Evolutionary conservation across 2,797 vertebrate species (phyloP).

Genomic region (Pipistrellus nathusii): DNA sequence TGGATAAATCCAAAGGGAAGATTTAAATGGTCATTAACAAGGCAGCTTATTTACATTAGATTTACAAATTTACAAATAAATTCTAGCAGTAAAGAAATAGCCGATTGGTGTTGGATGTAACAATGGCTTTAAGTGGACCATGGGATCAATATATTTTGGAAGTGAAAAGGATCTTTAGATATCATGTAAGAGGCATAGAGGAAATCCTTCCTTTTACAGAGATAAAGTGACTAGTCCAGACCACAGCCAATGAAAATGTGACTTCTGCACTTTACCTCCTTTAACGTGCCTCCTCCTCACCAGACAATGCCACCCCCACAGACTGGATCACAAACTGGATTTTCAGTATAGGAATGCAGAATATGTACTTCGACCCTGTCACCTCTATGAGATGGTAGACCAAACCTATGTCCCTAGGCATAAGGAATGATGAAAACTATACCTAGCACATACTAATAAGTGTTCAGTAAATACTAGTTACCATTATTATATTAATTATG

Average conservation of each 20-base stretch:
- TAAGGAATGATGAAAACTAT: background rate
- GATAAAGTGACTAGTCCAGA: background rate
- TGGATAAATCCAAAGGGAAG: conserved; percentile 56
- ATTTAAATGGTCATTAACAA: conserved; percentile 70
- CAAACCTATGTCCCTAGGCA: background rate
- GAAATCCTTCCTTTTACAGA: conserved; percentile 31
- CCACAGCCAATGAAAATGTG: background rate
- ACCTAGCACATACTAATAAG: background rate
- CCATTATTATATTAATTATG: background rate
- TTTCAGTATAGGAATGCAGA: background rate
- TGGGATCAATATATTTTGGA: background rate
- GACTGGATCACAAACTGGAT: background rate
- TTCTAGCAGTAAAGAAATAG: conserved; percentile 8
- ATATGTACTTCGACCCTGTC: background rate
- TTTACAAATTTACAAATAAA: conserved; percentile 58
- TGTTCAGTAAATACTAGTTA: background rate
- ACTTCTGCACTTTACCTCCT: background rate
- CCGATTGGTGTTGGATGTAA: background rate
- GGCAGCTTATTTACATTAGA: conserved; percentile 68
- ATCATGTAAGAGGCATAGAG: background rate
- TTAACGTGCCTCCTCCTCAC: background rate
- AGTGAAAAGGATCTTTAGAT: background rate
- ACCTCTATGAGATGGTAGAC: background rate
- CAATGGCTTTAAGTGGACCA: background rate
- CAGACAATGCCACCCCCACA: background rate